These are phyloP conservation scores for Drosophila nr. medialis DNA, from an alignment of 2,888 invertebrate genomes.

Conservation along the genomic window DNA sequence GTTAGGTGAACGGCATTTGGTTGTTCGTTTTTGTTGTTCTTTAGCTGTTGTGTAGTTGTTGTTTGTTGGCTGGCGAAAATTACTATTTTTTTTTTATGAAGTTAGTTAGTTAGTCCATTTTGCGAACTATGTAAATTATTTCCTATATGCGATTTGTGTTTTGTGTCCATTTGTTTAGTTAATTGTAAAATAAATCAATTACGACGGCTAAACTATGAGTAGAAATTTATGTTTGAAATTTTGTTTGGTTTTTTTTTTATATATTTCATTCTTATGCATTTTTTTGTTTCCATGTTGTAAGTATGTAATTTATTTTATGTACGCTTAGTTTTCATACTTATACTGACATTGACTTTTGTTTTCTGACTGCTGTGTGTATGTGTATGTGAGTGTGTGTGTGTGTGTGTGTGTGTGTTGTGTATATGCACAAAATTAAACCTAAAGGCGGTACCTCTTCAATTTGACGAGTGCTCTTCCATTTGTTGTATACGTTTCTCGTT, in stretches of 20 bases:
- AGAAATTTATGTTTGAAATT: slow-evolving; percentile 67
- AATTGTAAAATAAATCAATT: slow-evolving; percentile 77
- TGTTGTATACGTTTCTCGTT: slow-evolving; percentile 43
- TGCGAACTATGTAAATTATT: slow-evolving; percentile 56
- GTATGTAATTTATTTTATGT: slow-evolving; percentile 51
- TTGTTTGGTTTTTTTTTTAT: slow-evolving; percentile 28
- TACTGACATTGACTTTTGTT: slow-evolving; percentile 58
- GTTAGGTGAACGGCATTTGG: slow-evolving; percentile 59
- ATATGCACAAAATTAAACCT: slow-evolving; percentile 63
- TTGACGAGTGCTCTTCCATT: slow-evolving; percentile 21
- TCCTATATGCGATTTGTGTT: slow-evolving; percentile 51
- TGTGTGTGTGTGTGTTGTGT: slow-evolving; percentile 25
- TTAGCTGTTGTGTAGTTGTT: slow-evolving; percentile 40
- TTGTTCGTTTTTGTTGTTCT: slow-evolving; percentile 40
- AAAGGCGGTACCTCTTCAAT: slow-evolving; percentile 51
- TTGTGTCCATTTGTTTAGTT: slow-evolving; percentile 42
- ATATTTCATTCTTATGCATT: slow-evolving; percentile 9
- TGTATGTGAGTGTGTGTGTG: slow-evolving; percentile 15
- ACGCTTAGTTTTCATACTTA: slow-evolving; percentile 60
- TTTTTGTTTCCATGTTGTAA: slow-evolving; percentile 28
- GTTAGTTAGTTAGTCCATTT: slow-evolving; percentile 53
- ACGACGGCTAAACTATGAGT: slow-evolving; percentile 79
- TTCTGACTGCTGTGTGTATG: slow-evolving; percentile 28
- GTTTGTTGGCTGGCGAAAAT: slow-evolving; percentile 54
- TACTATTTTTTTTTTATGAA: slow-evolving; percentile 43